Evolutionary conservation across 2,888 invertebrate species (phyloP).

Genomic region (Sinodicranocentrus sp.): DNA sequence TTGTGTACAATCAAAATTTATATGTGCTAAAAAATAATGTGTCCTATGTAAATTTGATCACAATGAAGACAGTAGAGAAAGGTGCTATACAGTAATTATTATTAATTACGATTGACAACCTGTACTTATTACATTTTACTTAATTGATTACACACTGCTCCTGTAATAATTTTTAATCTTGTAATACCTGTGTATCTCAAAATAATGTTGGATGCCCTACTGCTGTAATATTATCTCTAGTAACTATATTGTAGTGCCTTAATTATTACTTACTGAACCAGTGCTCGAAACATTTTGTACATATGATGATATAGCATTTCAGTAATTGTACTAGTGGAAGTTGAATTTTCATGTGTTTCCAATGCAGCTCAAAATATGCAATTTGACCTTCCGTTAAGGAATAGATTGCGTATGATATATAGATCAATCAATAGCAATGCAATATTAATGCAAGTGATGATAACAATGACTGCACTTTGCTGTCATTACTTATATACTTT

Average conservation of each 20-base stretch:
- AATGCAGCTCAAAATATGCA: not conserved
- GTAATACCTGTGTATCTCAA: conserved; percentile 63
- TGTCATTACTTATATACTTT: too few species aligned
- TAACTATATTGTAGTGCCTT: conserved; percentile 69
- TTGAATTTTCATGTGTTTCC: conserved; percentile 9
- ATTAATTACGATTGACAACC: conserved; percentile 53
- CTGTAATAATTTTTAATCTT: conserved; percentile 58
- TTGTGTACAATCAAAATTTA: conserved; percentile 36
- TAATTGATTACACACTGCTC: conserved; percentile 53
- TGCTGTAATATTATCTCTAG: conserved; percentile 59
- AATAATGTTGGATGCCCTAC: conserved; percentile 57
- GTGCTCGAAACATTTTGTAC: conserved; percentile 67
- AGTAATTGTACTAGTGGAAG: conserved; percentile 21
- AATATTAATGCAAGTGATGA: not conserved
- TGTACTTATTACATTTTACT: conserved; percentile 65
- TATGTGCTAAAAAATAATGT: conserved; percentile 18
- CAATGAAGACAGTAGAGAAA: conserved; percentile 42
- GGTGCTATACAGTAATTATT: conserved; percentile 58
- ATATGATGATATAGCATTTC: conserved; percentile 39
- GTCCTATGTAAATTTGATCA: conserved; percentile 8
- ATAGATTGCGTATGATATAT: too few species aligned
- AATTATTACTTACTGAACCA: conserved; percentile 69
- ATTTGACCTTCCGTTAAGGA: not conserved
- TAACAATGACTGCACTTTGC: too few species aligned
- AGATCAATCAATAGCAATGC: not conserved